Conservation (phyloP, 1,140 invertebrate species). For the Streblospio benedicti region DNA sequence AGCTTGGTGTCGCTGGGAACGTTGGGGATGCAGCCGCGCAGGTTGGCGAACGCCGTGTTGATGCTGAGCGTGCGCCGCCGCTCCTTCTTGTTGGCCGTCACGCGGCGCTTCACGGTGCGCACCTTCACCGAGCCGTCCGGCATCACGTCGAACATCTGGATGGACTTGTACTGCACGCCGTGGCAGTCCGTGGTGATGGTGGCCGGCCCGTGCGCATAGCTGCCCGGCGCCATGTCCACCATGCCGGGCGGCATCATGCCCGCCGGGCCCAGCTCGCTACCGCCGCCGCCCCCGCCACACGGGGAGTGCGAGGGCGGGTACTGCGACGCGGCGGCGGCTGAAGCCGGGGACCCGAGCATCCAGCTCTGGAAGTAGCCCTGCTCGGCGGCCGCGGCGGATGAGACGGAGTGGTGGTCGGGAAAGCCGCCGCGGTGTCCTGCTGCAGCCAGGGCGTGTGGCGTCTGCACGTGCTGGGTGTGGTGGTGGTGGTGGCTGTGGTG, state of each 20-base stretch:
- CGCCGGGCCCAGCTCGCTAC: not conserved
- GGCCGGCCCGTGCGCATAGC: not conserved
- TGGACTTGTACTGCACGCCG: too few species aligned
- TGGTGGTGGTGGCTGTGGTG: too few species aligned
- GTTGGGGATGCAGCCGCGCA: conserved; percentile 88
- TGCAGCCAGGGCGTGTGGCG: not conserved
- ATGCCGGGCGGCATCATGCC: not conserved
- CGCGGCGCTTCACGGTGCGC: not conserved
- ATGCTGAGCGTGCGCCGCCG: conserved; percentile 80
- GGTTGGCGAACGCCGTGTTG: conserved; percentile 84
- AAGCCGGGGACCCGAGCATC: not conserved
- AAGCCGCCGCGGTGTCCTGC: not conserved
- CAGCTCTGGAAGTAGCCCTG: conserved; percentile 6
- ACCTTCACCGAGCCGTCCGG: not conserved
- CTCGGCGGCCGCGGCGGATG: not conserved
- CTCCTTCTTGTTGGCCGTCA: conserved; percentile 74
- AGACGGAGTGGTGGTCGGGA: conserved; percentile 1
- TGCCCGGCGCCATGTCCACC: not conserved
- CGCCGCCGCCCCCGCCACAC: not conserved
- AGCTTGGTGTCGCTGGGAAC: conserved; percentile 90
- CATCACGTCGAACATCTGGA: not conserved
- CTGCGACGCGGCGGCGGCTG: not conserved
- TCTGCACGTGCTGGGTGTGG: not conserved
- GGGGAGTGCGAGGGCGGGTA: not conserved
- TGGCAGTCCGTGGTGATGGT: not conserved